These are phyloP conservation scores for Sinocyclocheilus anophthalmus DNA, from an alignment of 2,113 vertebrate species.

Conservation along the genomic window DNA sequence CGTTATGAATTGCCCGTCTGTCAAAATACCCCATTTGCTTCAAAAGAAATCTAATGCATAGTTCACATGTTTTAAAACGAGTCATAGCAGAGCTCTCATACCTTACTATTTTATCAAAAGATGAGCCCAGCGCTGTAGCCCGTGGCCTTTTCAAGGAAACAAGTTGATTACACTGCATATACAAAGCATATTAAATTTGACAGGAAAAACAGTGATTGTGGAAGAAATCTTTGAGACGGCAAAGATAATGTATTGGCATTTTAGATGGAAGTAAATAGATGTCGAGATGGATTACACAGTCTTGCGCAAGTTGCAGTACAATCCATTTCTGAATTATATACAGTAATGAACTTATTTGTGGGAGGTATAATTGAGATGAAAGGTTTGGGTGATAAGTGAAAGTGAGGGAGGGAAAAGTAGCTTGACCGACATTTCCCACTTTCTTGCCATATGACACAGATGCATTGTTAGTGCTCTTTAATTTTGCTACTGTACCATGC, in stretches of 20 bases:
- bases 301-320: not conserved
- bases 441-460: not conserved
- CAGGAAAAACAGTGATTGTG: not conserved
- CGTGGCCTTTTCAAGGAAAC: conserved; percentile 16
- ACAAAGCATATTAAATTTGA: conserved; percentile 33
- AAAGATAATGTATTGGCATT: not conserved
- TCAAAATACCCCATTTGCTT: conserved; percentile 11
- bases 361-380: not conserved
- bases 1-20: conserved; percentile 12
- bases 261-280: not conserved
- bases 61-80: conserved; percentile 13
- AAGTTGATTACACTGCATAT: not conserved
- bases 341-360: not conserved
- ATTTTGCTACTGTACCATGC: conserved; percentile 24
- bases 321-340: not conserved
- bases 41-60: not conserved
- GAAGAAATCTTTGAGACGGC: not conserved
- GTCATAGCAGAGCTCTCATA: conserved; percentile 20
- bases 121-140: not conserved
- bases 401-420: not conserved
- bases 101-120: conserved; percentile 20
- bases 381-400: conserved; percentile 7
- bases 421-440: conserved; percentile 7
- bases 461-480: conserved; percentile 35
- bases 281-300: not conserved